Evolutionary conservation across 2,113 vertebrate species (phyloP).

Genomic region (Sclerurus mexicanus): DNA sequence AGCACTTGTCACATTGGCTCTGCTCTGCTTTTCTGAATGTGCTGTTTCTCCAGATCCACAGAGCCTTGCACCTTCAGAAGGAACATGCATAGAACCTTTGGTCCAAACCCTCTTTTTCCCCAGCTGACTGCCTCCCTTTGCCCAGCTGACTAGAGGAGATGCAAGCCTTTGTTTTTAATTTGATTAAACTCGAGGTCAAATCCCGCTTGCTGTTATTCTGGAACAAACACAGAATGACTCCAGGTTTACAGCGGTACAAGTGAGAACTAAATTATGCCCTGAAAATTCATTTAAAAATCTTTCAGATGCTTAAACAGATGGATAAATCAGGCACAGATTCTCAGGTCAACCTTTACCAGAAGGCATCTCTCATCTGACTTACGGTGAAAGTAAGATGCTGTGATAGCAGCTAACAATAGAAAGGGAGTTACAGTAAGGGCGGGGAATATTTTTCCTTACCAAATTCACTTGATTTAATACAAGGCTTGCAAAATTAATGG

Average conservation of each 20-base stretch:
- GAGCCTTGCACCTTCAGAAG: neutral
- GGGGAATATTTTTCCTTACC: conserved; percentile 34
- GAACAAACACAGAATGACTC: neutral
- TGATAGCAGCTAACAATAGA: conserved; percentile 62
- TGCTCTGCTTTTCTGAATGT: neutral
- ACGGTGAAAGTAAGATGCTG: conserved; percentile 45
- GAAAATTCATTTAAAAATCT: conserved; percentile 63
- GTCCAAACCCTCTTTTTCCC: neutral
- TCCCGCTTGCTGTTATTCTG: neutral
- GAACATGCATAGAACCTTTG: fast-evolving
- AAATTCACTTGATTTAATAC: conserved; percentile 74
- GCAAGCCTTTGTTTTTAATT: neutral
- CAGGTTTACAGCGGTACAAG: neutral
- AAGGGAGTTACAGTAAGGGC: conserved; percentile 20
- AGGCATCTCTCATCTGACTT: conserved; percentile 71
- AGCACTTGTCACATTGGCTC: neutral
- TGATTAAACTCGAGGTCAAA: neutral
- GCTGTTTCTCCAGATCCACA: neutral
- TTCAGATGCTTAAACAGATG: conserved; percentile 63
- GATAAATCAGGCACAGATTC: conserved; percentile 54
- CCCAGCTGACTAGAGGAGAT: neutral
- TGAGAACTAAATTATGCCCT: conserved; percentile 39
- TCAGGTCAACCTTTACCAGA: conserved; percentile 63
- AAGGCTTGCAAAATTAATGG: conserved; percentile 72
- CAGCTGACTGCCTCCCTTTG: neutral